These are phyloP conservation scores for Lutraria lutraria DNA, from an alignment of 2,888 invertebrate genomes.

Conservation along the genomic window DNA sequence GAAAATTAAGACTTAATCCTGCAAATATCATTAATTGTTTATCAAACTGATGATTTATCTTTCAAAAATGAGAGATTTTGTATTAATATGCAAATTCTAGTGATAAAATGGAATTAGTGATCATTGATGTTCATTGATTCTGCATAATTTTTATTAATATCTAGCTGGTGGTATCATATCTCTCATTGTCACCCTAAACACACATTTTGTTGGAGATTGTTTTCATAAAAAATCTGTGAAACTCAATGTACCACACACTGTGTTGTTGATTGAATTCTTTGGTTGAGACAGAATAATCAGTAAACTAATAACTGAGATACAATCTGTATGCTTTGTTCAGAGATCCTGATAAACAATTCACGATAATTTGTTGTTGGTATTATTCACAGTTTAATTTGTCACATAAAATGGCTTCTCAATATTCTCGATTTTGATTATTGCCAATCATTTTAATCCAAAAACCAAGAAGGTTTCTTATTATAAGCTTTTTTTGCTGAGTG, in stretches of 20 bases:
- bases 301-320: neutral
- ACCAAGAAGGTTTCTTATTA: neutral
- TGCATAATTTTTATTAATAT: neutral
- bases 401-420: neutral
- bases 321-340: conserved; percentile 11
- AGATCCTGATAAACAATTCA: neutral
- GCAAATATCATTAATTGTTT: neutral
- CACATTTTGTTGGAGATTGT: neutral
- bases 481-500: neutral
- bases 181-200: neutral
- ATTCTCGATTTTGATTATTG: neutral
- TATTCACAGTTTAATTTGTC: conserved; percentile 17
- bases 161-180: neutral
- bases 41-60: conserved; percentile 14
- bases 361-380: conserved; percentile 1
- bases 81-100: neutral
- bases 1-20: neutral
- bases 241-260: conserved; percentile 20
- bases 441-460: neutral
- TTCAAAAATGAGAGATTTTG: conserved; percentile 1
- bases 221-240: conserved; percentile 21
- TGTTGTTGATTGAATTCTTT: conserved; percentile 20
- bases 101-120: neutral
- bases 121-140: neutral
- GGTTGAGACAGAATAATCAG: neutral